phyloP scores from a whole-genome alignment of 2,888 invertebrate species.

The Cerceris ruficornis region DNA sequence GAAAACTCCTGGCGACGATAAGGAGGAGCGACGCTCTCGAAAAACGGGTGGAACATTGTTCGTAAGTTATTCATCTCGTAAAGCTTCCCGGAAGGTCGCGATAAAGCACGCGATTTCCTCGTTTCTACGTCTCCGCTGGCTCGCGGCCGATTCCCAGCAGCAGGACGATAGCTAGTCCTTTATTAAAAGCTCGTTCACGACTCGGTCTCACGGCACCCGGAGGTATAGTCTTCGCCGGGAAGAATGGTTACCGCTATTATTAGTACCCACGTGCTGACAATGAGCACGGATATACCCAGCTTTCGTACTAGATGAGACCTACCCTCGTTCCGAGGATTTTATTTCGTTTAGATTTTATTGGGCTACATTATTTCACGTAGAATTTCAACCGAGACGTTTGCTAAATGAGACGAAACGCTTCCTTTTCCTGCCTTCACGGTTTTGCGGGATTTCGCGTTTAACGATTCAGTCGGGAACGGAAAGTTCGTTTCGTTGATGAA shows the following conservation, averaged over 20 bases:
- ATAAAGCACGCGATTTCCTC: slow-evolving; percentile 32
- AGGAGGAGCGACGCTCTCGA: slow-evolving; percentile 1
- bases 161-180: slow-evolving; percentile 15
- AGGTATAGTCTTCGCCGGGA: slow-evolving; percentile 14
- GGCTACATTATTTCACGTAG: no score
- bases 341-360: background rate
- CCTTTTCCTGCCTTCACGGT: no score
- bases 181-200: slow-evolving; percentile 42
- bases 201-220: slow-evolving; percentile 9
- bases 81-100: slow-evolving; percentile 13
- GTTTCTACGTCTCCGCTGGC: slow-evolving; percentile 11
- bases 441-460: no score
- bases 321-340: background rate
- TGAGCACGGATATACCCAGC: slow-evolving; percentile 8
- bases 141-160: background rate
- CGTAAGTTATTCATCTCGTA: slow-evolving; percentile 7
- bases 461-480: background rate
- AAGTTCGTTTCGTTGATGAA: background rate
- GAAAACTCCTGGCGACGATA: background rate
- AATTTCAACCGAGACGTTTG: no score
- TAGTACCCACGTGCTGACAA: slow-evolving; percentile 53
- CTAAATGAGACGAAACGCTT: no score
- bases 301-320: background rate
- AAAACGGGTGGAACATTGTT: background rate
- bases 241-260: slow-evolving; percentile 37